Evolutionary conservation across 2,888 invertebrate species (phyloP).

Genomic region (Polietes domitor): DNA sequence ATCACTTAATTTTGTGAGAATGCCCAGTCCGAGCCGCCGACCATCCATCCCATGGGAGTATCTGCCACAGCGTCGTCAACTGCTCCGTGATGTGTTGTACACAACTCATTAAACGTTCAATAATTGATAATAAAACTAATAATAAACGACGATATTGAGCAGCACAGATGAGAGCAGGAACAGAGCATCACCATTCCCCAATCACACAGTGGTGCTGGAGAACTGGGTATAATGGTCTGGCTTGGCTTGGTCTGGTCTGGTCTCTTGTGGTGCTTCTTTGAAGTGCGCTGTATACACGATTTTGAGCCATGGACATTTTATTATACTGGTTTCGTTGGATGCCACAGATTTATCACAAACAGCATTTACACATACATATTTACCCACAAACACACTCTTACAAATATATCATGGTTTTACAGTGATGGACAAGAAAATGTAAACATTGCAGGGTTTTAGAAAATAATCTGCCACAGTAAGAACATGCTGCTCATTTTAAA

Average conservation of each 20-base stretch:
- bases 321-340: constrained; percentile 30
- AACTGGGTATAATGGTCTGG: not conserved
- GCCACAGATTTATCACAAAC: constrained; percentile 36
- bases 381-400: not conserved
- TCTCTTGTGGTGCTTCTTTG: not conserved
- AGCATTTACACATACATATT: not conserved
- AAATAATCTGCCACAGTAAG: too few species aligned
- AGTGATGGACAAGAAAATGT: not conserved
- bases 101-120: constrained; percentile 42
- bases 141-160: constrained; percentile 22
- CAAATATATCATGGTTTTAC: too few species aligned
- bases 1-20: constrained; percentile 37
- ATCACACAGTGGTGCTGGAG: not conserved
- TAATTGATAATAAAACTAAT: constrained; percentile 48
- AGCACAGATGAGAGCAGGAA: not conserved
- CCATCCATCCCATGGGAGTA: constrained; percentile 25
- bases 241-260: not conserved
- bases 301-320: constrained; percentile 12
- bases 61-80: not conserved
- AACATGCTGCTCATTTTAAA: too few species aligned
- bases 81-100: not conserved
- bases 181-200: not conserved
- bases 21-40: not conserved
- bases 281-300: not conserved
- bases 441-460: too few species aligned